Evolutionary conservation across 2,113 vertebrate genomes (phyloP).

Genomic region (Actinemys pallida): DNA sequence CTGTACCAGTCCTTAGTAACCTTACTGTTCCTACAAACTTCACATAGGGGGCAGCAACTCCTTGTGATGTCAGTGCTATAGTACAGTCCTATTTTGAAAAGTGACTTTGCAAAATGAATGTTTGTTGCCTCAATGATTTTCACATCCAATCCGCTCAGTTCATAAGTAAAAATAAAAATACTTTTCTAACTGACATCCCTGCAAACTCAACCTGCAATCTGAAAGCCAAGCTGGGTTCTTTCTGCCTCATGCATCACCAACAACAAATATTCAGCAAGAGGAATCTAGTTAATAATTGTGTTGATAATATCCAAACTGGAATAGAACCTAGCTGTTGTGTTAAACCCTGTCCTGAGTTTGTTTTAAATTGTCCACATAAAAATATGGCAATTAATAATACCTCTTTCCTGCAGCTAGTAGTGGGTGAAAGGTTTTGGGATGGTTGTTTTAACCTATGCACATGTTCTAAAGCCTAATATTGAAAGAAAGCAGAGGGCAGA

Average conservation of each 20-base stretch:
- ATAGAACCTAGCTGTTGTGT: not conserved
- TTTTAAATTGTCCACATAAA: not conserved
- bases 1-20: accelerated
- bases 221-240: not conserved
- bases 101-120: not conserved
- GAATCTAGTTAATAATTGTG: not conserved
- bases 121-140: not conserved
- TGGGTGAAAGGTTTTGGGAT: not conserved
- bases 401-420: not conserved
- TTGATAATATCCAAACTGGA: not conserved
- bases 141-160: not conserved
- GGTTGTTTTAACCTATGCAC: not conserved
- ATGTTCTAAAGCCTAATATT: not conserved
- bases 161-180: not conserved
- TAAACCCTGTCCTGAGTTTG: not conserved
- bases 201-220: not conserved
- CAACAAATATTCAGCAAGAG: not conserved
- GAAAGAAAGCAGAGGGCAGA: not conserved
- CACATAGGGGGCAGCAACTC: slow-evolving; percentile 66
- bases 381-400: not conserved
- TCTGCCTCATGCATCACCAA: not conserved
- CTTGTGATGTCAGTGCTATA: not conserved
- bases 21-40: slow-evolving; percentile 10
- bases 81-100: not conserved
- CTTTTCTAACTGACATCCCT: not conserved